Evolutionary conservation across 2,888 invertebrate species (phyloP).

Genomic region (Rhopalosiphum nymphaeae): DNA sequence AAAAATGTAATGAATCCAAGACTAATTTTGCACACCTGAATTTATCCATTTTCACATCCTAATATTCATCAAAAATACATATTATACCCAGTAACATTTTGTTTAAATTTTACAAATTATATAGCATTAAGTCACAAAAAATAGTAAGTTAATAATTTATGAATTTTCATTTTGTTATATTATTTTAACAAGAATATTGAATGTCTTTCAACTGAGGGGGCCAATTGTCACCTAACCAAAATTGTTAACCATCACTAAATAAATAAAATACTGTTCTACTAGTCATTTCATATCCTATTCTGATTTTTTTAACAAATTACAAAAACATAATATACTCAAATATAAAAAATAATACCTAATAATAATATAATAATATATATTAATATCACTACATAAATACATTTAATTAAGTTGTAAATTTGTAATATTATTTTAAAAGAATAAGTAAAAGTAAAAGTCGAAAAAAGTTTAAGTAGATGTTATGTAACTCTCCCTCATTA

Average conservation of each 20-base stretch:
- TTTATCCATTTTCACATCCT: constrained; percentile 66
- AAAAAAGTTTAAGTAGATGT: background rate
- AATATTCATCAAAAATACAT: constrained; percentile 29
- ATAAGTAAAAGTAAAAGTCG: background rate
- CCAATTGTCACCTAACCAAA: background rate
- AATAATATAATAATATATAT: background rate
- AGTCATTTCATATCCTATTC: background rate
- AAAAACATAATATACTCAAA: background rate
- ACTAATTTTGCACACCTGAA: constrained; percentile 78
- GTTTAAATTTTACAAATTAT: background rate
- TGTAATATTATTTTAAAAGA: background rate
- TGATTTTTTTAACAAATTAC: background rate
- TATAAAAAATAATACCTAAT: too few species aligned
- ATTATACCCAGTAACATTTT: background rate
- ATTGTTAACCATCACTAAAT: background rate
- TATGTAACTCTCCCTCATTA: background rate
- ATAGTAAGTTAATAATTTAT: background rate
- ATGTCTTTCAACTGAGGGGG: background rate
- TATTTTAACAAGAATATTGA: background rate
- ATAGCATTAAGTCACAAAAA: background rate
- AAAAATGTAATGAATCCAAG: constrained; percentile 79
- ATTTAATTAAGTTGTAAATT: too few species aligned
- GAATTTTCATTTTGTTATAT: background rate
- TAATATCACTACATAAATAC: too few species aligned
- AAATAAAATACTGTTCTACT: background rate